phyloP scores from a whole-genome alignment of 2,113 vertebrate species.

The Odobenus rosmarus region DNA sequence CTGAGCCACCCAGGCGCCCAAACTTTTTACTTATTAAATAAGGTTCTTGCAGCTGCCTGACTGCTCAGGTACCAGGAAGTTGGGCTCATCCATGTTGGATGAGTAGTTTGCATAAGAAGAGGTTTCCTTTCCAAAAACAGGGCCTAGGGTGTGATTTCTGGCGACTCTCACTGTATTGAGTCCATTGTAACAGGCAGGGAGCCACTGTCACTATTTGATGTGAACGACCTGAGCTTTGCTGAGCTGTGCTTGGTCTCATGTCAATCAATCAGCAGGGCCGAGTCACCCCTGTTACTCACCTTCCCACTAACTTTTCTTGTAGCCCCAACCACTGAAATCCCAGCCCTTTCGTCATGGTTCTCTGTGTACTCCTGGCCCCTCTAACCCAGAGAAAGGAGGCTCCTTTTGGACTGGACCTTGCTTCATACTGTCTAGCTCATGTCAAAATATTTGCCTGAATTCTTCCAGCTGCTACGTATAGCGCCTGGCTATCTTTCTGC shows the following conservation, averaged over 20 bases:
- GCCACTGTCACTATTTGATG: background rate
- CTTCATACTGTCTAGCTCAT: background rate
- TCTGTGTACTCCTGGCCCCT: background rate
- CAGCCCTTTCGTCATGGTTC: background rate
- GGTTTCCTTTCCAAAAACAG: background rate
- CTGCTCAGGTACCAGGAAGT: background rate
- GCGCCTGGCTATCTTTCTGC: background rate
- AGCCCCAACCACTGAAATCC: too few relatives aligned
- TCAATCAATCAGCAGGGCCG: background rate
- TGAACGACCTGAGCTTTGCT: background rate
- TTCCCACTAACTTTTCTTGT: background rate
- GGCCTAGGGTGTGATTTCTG: rapidly evolving
- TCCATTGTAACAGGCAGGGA: background rate
- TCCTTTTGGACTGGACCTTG: background rate
- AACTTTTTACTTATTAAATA: background rate
- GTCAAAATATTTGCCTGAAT: background rate
- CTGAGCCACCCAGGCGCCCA: background rate
- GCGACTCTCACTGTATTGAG: rapidly evolving
- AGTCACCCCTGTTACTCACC: background rate
- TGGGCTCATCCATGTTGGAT: background rate
- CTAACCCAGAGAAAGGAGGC: too few relatives aligned
- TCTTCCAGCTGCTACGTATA: background rate
- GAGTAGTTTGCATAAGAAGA: background rate
- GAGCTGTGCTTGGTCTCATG: background rate
- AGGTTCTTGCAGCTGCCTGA: background rate